Conservation (phyloP, 2,113 vertebrate genomes). For the Corydoras sp. region DNA sequence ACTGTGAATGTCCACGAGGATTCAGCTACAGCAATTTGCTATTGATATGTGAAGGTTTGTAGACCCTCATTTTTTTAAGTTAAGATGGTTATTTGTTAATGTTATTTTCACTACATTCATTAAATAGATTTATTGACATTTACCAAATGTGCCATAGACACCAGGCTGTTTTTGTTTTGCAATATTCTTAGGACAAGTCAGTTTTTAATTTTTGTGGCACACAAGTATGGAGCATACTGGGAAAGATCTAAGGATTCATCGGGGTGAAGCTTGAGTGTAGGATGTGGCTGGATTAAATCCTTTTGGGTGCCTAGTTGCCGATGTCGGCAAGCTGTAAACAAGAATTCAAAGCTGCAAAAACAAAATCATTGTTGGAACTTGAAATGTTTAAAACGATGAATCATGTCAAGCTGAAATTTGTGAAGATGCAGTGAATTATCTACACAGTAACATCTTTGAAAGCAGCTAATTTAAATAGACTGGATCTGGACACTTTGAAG, state of each 20-base stretch:
- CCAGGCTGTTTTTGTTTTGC: not conserved
- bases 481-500: not conserved
- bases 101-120: too few relatives aligned
- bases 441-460: too few relatives aligned
- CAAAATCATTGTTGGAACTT: not conserved
- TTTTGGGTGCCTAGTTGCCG: not conserved
- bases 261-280: not conserved
- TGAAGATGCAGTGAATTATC: too few relatives aligned
- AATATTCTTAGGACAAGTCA: not conserved
- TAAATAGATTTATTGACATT: too few relatives aligned
- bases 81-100: too few relatives aligned
- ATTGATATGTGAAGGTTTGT: conserved; percentile 79
- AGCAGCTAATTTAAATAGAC: too few relatives aligned
- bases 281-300: not conserved
- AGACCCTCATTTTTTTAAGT: not conserved
- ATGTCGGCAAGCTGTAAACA: not conserved
- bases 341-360: not conserved
- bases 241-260: too few relatives aligned
- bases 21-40: conserved; percentile 81
- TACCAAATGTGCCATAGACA: not conserved
- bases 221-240: not conserved
- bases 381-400: too few relatives aligned
- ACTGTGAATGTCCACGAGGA: conserved; percentile 79
- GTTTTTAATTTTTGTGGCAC: not conserved
- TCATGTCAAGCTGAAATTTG: too few relatives aligned